Evolutionary conservation across 2,888 invertebrate species (phyloP), one percentile per base, ranked within the genome.

Genomic region (Oxycera nigricornis): DNA sequence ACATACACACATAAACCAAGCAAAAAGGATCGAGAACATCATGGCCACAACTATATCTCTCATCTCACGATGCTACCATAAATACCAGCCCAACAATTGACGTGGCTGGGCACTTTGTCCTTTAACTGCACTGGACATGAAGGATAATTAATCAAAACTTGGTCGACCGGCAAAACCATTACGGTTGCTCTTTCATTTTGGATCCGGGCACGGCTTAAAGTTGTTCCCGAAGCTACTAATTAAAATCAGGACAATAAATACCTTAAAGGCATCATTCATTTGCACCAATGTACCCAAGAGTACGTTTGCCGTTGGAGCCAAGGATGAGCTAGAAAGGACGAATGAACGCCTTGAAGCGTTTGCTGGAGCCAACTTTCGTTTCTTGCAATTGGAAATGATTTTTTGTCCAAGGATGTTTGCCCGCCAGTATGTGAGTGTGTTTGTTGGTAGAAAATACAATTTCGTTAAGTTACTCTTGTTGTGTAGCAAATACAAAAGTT

Each of bases 71-170:
- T 46, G 3, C 46, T 46, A 2, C 11, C 46, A 35, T 35, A 6
- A 11, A 35, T 6, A 6, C 35, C 14, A 14, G 46, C 46, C 4
- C 3, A 3, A 46, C 14, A 46, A 17, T 14, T 14, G 17, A 11
- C 46, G 4, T 2, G 11, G 6, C 14, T 7, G 2, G n/a, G 4
- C 11, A 2, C 46, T 7, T 46, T 46, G 4, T 46, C n/a, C 46
- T 46, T 46, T 17, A 17, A n/a, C n/a, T 46, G 17, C 46, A n/a
- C 73, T 76, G 73, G 52, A 70, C 61, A 68, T 74, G 74, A 76
- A 73, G 59, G 74, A 72, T 74, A 74, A 76, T 76, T 76, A 73
- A 76, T 76, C 76, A 76, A 76, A 76, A 76, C 39, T 76, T 76
- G 74, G 74, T 61, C 68, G 73, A 74, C 76, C 74, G 68, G 74